These are phyloP conservation scores for Dryococelus australis DNA, from an alignment of 2,888 invertebrate species.

Conservation along the genomic window DNA sequence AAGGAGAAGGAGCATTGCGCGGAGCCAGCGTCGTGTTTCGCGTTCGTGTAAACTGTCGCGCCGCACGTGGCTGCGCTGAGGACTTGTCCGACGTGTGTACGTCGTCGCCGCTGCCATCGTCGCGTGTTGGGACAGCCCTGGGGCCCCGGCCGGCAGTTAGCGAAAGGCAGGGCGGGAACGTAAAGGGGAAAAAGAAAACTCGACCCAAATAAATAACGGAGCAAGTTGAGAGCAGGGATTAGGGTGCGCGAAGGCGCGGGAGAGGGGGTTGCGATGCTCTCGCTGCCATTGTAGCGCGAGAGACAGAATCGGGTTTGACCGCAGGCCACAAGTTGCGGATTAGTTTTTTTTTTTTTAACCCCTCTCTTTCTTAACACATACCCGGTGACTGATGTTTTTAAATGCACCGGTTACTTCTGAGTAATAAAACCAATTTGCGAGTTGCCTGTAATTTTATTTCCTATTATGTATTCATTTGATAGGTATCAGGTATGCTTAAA, in stretches of 20 bases:
- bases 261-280: neutral
- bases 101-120: neutral
- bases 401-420: too few species aligned
- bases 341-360: neutral
- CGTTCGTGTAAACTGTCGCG: too few species aligned
- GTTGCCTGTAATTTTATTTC: too few species aligned
- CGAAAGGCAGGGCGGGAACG: neutral
- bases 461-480: too few species aligned
- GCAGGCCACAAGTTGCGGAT: neutral
- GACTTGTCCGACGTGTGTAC: neutral
- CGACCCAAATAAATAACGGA: conserved; percentile 9
- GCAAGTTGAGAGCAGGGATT: conserved; percentile 16
- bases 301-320: neutral
- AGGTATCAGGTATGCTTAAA: too few species aligned
- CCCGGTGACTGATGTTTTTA: too few species aligned
- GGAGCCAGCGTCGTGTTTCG: too few species aligned
- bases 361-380: too few species aligned
- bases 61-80: too few species aligned
- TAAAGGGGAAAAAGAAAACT: neutral
- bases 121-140: neutral
- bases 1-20: too few species aligned
- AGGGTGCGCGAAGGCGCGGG: neutral
- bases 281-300: neutral
- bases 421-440: too few species aligned
- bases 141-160: neutral